These are phyloP conservation scores for Recurvirostra avosetta DNA, from an alignment of 2,113 vertebrate species.

Conservation along the genomic window DNA sequence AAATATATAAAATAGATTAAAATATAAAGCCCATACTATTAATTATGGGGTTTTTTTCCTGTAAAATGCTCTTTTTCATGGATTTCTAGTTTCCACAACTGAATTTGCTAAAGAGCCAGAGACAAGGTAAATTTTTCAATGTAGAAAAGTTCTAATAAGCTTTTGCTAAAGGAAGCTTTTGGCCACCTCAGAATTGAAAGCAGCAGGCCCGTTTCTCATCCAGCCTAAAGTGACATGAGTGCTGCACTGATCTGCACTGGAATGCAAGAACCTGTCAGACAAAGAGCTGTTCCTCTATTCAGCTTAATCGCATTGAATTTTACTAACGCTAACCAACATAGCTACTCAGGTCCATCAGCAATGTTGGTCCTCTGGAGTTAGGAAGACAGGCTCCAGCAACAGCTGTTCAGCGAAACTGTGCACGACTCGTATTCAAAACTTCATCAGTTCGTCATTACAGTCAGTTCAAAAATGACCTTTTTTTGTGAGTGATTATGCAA, in stretches of 20 bases:
- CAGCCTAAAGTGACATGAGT: neutral
- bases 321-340: neutral
- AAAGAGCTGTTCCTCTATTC: neutral
- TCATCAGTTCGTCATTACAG: neutral
- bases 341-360: neutral
- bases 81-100: neutral
- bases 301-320: neutral
- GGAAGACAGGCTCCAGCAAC: neutral
- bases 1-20: neutral
- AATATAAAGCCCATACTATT: neutral
- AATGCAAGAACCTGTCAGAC: neutral
- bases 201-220: neutral
- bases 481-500: neutral
- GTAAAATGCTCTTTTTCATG: neutral
- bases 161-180: neutral
- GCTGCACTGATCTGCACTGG: fast-evolving
- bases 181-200: neutral
- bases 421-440: neutral
- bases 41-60: fast-evolving
- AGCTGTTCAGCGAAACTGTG: neutral
- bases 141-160: neutral
- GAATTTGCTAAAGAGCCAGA: neutral
- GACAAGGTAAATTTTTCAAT: neutral
- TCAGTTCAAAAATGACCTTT: neutral
- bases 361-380: neutral